These are phyloP conservation scores for Cryptotermes secundus DNA, from an alignment of 1,140 invertebrate genomes.

Conservation along the genomic window DNA sequence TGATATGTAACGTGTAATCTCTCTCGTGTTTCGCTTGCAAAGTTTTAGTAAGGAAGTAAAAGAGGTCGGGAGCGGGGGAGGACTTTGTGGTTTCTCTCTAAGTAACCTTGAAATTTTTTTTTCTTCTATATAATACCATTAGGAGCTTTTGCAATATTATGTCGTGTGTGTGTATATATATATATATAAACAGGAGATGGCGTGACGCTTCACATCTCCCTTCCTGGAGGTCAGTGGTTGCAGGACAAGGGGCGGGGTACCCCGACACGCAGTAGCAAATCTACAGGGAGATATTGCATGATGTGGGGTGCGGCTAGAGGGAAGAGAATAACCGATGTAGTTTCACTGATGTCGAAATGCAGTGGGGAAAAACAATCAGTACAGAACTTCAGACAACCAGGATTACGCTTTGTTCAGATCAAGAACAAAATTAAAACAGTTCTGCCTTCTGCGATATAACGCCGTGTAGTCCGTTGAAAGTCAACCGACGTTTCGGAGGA, in stretches of 20 bases:
- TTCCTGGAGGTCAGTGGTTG: background rate
- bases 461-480: too few relatives aligned
- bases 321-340: too few relatives aligned
- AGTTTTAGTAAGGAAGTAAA: background rate
- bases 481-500: too few relatives aligned
- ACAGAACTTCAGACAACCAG: too few relatives aligned
- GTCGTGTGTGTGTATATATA: background rate
- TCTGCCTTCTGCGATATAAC: too few relatives aligned
- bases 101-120: background rate
- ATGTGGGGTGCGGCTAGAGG: too few relatives aligned
- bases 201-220: background rate
- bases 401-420: too few relatives aligned
- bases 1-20: background rate
- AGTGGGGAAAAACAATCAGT: too few relatives aligned
- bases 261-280: too few relatives aligned
- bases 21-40: background rate
- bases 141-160: background rate
- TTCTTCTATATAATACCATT: background rate
- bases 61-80: background rate
- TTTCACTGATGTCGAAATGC: too few relatives aligned
- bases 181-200: background rate
- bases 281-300: too few relatives aligned
- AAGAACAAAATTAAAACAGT: too few relatives aligned
- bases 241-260: background rate
- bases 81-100: background rate